Percentiles rank a stretch among this genome's conserved stretches.
These are phyloP conservation scores for Zaprionus inermis DNA, from an alignment of 1,140 invertebrate species.

Conservation along the genomic window DNA sequence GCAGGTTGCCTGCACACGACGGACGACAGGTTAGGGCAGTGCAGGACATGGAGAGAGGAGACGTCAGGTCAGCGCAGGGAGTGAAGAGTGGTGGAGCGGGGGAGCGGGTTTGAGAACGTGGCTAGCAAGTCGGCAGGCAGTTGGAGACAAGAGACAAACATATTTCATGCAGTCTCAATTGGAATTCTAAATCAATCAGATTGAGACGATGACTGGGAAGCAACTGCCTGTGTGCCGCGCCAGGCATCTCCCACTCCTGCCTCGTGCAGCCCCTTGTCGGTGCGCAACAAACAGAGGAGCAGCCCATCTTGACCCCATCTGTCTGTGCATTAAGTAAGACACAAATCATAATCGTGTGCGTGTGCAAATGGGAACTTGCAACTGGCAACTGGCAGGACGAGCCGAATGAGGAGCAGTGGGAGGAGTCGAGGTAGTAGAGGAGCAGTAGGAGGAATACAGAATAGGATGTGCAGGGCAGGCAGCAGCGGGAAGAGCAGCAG, in stretches of 20 bases:
- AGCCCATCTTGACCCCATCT: conserved; percentile 43
- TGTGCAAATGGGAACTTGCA: conserved; percentile 39
- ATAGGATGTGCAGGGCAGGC: too few species aligned
- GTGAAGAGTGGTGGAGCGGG: conserved; percentile 10
- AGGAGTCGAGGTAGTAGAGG: too few species aligned
- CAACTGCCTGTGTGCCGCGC: conserved; percentile 11
- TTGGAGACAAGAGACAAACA: conserved; percentile 73
- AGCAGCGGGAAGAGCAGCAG: conserved; percentile 46
- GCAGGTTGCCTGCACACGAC: conserved; percentile 34
- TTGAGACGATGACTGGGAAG: conserved; percentile 72
- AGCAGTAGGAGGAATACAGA: too few species aligned
- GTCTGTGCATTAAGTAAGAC: conserved; percentile 83
- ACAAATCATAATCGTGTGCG: conserved; percentile 82
- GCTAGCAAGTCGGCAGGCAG: conserved; percentile 6
- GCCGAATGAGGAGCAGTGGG: neutral
- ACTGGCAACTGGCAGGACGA: conserved; percentile 29
- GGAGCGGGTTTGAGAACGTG: conserved; percentile 14
- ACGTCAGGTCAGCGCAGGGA: neutral
- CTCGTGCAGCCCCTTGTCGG: conserved; percentile 13
- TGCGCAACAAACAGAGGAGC: conserved; percentile 5
- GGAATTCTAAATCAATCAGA: conserved; percentile 84
- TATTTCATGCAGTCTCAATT: conserved; percentile 84
- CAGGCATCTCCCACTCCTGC: neutral
- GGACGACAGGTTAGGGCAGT: conserved; percentile 31
- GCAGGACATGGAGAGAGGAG: neutral